Conservation (phyloP, 2,797 vertebrate genomes). For the Cygnus olor region DNA sequence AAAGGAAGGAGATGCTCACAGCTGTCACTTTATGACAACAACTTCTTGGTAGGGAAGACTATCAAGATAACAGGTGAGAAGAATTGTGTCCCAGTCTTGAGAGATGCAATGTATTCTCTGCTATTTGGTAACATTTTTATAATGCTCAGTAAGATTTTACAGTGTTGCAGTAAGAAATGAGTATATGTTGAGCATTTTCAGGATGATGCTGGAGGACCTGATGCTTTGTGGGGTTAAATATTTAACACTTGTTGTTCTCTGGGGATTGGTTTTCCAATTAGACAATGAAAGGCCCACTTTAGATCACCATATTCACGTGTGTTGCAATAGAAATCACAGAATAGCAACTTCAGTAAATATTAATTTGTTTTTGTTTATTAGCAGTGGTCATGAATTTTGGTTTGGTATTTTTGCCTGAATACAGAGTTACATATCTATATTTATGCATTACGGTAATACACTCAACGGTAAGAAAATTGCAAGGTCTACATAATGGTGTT, state of each 20-base stretch:
- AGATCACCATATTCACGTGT: neutral
- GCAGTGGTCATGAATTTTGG: neutral
- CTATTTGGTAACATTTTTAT: neutral
- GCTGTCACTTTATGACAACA: neutral
- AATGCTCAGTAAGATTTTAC: neutral
- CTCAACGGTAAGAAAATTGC: neutral
- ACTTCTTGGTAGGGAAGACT: neutral
- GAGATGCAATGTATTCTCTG: neutral
- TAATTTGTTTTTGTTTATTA: neutral
- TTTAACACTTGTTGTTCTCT: neutral
- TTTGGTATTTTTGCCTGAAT: neutral
- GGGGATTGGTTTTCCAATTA: neutral
- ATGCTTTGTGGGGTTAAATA: neutral
- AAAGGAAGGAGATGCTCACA: neutral
- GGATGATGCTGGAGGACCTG: neutral
- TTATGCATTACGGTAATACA: neutral
- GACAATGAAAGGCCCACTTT: neutral
- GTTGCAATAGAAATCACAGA: neutral
- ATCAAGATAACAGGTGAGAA: neutral
- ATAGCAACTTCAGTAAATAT: neutral
- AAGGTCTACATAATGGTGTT: neutral
- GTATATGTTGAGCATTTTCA: neutral
- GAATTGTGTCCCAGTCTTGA: neutral
- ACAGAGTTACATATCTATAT: neutral
- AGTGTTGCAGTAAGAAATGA: neutral